phyloP scores from a whole-genome alignment of 1,140 invertebrate species.

The Pogonus chalceus region DNA sequence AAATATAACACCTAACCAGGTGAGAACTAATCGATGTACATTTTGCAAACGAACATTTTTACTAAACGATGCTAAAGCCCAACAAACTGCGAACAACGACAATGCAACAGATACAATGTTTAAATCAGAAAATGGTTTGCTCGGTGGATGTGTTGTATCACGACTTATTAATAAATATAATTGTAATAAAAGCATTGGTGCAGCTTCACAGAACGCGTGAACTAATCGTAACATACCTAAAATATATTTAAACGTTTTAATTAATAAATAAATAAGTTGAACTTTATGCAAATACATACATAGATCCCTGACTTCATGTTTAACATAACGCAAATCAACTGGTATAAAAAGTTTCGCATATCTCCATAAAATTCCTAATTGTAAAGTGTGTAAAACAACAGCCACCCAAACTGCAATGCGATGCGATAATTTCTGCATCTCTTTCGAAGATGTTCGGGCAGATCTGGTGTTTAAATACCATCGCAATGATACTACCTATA shows the following conservation, averaged over 20 bases:
- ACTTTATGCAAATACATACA: constrained; percentile 28
- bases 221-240: constrained; percentile 66
- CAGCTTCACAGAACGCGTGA: constrained; percentile 78
- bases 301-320: constrained; percentile 64
- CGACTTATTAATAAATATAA: constrained; percentile 61
- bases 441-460: constrained; percentile 10
- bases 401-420: constrained; percentile 26
- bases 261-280: not conserved
- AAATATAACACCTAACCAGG: constrained; percentile 82
- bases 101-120: constrained; percentile 72
- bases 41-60: constrained; percentile 72
- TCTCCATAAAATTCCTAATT: constrained; percentile 78
- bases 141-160: constrained; percentile 28
- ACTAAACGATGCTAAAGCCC: constrained; percentile 83
- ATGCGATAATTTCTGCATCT: constrained; percentile 13
- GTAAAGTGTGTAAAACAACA: constrained; percentile 59
- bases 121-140: constrained; percentile 56
- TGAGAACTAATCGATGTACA: constrained; percentile 72
- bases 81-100: constrained; percentile 77
- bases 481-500: constrained; percentile 41
- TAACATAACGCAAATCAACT: constrained; percentile 71
- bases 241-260: not conserved
- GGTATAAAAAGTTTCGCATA: constrained; percentile 82
- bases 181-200: constrained; percentile 77
- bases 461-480: constrained; percentile 37